phyloP scores from a whole-genome alignment of 2,888 invertebrate genomes.

The Orthosia gothica region DNA sequence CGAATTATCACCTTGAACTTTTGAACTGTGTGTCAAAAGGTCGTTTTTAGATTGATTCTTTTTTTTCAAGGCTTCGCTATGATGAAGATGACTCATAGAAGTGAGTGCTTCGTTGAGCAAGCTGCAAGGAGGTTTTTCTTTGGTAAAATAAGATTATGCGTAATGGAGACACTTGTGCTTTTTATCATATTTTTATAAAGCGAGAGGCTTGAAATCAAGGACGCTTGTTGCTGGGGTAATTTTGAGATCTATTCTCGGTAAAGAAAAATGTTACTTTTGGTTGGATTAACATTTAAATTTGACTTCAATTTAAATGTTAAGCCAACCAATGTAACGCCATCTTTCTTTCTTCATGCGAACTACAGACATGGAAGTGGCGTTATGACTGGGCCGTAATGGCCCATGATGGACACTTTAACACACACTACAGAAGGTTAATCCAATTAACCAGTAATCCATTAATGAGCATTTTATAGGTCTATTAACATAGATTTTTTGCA shows the following conservation, averaged over 20 bases:
- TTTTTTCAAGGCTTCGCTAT: constrained; percentile 20
- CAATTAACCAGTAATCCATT: constrained; percentile 22
- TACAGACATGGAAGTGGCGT: constrained; percentile 12
- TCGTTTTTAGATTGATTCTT: constrained; percentile 48
- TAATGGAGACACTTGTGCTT: constrained; percentile 25
- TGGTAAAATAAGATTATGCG: constrained; percentile 8
- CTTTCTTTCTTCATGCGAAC: constrained; percentile 1
- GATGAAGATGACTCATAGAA: constrained; percentile 26
- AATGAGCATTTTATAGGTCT: constrained; percentile 14
- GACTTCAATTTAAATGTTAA: too few relatives aligned
- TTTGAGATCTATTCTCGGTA: background rate
- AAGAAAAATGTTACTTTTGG: too few relatives aligned
- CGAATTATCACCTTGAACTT: constrained; percentile 76
- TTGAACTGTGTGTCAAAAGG: constrained; percentile 64
- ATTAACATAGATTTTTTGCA: background rate
- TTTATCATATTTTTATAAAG: background rate
- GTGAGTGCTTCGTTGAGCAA: constrained; percentile 35
- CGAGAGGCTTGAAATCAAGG: background rate
- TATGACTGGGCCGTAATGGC: constrained; percentile 5
- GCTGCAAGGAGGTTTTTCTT: constrained; percentile 27
- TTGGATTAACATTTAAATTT: too few relatives aligned
- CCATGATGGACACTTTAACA: background rate
- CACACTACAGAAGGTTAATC: constrained; percentile 2
- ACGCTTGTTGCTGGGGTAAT: background rate
- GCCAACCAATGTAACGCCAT: constrained; percentile 20